A percentile compares a stretch with the other conserved stretches of the same genome.
phyloP scores from a whole-genome alignment of 2,888 invertebrate species.

The Thecophora atra region DNA sequence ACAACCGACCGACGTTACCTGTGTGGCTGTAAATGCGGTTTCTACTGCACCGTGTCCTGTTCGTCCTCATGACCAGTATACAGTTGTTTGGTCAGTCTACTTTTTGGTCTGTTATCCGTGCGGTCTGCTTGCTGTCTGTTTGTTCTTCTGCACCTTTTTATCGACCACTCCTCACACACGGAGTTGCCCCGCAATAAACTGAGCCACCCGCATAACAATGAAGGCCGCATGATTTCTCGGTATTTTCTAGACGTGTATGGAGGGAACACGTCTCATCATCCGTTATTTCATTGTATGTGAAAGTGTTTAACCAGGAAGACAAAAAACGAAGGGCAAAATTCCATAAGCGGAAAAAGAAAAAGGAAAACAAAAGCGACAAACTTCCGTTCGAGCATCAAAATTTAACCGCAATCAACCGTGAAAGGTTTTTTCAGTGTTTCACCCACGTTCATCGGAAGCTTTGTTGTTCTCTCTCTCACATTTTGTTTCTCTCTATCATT shows the following conservation, averaged over 20 bases:
- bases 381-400: conserved; percentile 12
- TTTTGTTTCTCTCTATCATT: neutral
- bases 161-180: too few relatives aligned
- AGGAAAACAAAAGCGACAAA: conserved; percentile 32
- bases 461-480: neutral
- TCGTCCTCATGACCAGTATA: too few relatives aligned
- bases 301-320: neutral
- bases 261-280: conserved; percentile 15
- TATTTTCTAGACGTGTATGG: neutral
- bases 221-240: neutral
- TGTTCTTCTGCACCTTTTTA: too few relatives aligned
- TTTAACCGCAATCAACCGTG: conserved; percentile 12
- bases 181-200: neutral
- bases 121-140: too few relatives aligned
- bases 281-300: neutral
- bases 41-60: too few relatives aligned
- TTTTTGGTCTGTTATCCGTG: too few relatives aligned
- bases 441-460: neutral
- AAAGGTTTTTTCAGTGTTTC: neutral
- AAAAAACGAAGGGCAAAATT: neutral
- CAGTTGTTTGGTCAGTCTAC: too few relatives aligned
- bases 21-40: too few relatives aligned
- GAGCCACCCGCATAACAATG: neutral
- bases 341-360: neutral
- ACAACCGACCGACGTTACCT: too few relatives aligned